Evolutionary conservation across 2,113 vertebrate species (phyloP).

Genomic region (Ciconia boyciana): DNA sequence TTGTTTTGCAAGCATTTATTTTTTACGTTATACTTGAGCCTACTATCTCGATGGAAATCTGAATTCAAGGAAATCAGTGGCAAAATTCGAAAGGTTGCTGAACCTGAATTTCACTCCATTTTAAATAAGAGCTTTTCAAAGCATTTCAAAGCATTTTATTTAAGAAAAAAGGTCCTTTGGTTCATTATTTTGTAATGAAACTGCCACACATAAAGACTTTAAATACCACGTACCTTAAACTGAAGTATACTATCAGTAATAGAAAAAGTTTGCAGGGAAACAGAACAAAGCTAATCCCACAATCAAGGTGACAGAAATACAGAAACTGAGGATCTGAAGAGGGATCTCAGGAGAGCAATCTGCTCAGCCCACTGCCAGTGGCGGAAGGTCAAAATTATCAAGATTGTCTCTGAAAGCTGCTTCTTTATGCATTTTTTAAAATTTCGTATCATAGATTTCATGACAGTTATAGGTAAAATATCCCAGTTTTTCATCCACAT

Average conservation of each 20-base stretch:
- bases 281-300: neutral
- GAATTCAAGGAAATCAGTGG: neutral
- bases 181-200: neutral
- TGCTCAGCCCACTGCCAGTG: neutral
- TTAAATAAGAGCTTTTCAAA: neutral
- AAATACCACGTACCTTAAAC: neutral
- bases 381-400: neutral
- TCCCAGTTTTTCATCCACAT: neutral
- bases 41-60: neutral
- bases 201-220: neutral
- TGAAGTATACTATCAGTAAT: neutral
- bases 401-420: neutral
- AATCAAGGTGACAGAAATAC: neutral
- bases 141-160: neutral
- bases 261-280: neutral
- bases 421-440: neutral
- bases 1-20: neutral
- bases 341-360: neutral
- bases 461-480: neutral
- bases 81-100: neutral
- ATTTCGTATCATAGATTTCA: neutral
- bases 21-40: neutral
- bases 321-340: neutral
- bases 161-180: neutral
- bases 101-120: neutral